Conservation (phyloP, 2,113 vertebrate genomes). For the Saccopteryx bilineata region DNA sequence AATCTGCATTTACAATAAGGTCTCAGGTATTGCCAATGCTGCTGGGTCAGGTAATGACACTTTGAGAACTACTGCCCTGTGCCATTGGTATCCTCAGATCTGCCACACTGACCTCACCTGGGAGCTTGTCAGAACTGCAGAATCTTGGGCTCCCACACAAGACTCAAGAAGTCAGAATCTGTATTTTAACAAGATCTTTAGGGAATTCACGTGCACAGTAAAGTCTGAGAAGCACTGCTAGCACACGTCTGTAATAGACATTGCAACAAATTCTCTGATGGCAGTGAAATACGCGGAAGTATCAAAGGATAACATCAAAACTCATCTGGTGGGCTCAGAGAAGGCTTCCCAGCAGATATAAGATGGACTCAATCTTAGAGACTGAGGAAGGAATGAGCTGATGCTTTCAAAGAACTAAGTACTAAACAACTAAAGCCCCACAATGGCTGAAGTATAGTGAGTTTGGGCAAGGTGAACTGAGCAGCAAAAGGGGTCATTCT, state of each 20-base stretch:
- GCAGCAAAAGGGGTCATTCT: not conserved
- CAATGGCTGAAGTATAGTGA: not conserved
- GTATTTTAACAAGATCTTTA: not conserved
- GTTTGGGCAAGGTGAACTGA: not conserved
- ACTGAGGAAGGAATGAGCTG: not conserved
- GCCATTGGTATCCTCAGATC: not conserved
- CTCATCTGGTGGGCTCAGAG: not conserved
- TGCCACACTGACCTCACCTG: not conserved
- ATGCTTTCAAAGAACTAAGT: not conserved
- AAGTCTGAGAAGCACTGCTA: not conserved
- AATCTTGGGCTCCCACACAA: not conserved
- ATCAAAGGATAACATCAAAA: not conserved
- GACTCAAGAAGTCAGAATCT: not conserved
- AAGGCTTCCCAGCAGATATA: not conserved
- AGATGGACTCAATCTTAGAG: not conserved
- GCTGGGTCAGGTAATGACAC: not conserved
- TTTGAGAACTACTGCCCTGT: not conserved
- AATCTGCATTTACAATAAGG: not conserved
- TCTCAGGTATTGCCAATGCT: not conserved
- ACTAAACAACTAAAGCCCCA: not conserved
- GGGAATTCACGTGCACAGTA: not conserved
- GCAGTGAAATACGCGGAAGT: not conserved
- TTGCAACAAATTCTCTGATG: not conserved
- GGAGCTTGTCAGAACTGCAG: not conserved
- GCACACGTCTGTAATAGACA: not conserved